Evolutionary conservation across 2,888 invertebrate genomes (phyloP).

Genomic region (Cinara cedri): DNA sequence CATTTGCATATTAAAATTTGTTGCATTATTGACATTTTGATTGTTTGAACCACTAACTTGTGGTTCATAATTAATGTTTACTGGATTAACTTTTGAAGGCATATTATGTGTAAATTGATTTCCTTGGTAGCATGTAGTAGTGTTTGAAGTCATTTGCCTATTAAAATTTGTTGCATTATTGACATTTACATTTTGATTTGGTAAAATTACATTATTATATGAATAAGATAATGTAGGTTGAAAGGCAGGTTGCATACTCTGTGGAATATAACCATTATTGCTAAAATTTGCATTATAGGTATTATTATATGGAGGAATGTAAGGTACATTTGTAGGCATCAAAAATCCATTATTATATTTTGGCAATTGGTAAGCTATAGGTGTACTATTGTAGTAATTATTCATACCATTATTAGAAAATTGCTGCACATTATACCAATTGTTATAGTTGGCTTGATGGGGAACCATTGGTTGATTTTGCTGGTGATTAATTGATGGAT

Average conservation of each 20-base stretch:
- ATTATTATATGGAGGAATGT: background rate
- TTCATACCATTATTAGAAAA: background rate
- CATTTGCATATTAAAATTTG: conserved; percentile 1
- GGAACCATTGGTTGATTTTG: background rate
- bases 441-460: background rate
- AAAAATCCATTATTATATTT: conserved; percentile 27
- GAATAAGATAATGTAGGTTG: background rate
- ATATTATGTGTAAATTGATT: background rate
- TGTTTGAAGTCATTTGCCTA: conserved; percentile 4
- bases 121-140: background rate
- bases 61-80: background rate
- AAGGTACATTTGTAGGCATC: background rate
- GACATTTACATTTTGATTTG: background rate
- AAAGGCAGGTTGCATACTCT: background rate
- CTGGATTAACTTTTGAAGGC: background rate
- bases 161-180: background rate
- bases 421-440: conserved; percentile 16
- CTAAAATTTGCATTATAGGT: background rate
- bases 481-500: conserved; percentile 3
- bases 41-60: background rate
- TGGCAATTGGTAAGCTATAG: background rate
- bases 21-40: background rate
- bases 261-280: background rate
- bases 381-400: conserved; percentile 17
- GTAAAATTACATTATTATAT: too few relatives aligned